These are phyloP conservation scores for Phycodurus eques DNA, from an alignment of 2,113 vertebrate genomes.

Conservation along the genomic window DNA sequence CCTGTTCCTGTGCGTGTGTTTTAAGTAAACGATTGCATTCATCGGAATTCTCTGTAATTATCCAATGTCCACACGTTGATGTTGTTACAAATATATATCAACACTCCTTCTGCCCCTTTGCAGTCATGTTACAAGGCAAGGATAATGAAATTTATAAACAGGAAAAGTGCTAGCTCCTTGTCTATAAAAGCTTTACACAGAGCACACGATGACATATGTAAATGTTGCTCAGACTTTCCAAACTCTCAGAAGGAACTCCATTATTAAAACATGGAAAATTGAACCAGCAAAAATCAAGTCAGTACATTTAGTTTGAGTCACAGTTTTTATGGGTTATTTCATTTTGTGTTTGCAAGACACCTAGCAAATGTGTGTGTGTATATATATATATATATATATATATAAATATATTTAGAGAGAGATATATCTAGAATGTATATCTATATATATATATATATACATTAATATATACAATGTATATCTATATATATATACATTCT, in stretches of 20 bases:
- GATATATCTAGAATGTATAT: too few species aligned
- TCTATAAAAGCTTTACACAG: neutral
- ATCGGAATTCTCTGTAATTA: neutral
- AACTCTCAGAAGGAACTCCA: neutral
- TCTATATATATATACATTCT: too few species aligned
- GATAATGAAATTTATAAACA: neutral
- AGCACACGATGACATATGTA: neutral
- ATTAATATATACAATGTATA: too few species aligned
- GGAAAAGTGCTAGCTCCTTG: slow-evolving; percentile 1
- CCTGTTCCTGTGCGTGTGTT: neutral
- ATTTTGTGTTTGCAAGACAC: neutral
- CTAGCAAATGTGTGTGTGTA: too few species aligned
- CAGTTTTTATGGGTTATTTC: neutral
- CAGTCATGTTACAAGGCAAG: neutral
- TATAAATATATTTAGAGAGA: too few species aligned
- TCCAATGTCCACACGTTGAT: neutral
- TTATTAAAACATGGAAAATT: slow-evolving; percentile 3
- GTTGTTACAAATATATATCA: neutral
- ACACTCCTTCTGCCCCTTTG: neutral
- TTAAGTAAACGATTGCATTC: neutral
- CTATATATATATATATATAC: too few species aligned
- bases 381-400: too few species aligned
- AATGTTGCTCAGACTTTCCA: neutral
- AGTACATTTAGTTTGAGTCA: neutral
- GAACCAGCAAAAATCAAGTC: neutral